Base-by-base conservation (phyloP, 2,888 invertebrate genomes). In the Ophion ellenae region DNA sequence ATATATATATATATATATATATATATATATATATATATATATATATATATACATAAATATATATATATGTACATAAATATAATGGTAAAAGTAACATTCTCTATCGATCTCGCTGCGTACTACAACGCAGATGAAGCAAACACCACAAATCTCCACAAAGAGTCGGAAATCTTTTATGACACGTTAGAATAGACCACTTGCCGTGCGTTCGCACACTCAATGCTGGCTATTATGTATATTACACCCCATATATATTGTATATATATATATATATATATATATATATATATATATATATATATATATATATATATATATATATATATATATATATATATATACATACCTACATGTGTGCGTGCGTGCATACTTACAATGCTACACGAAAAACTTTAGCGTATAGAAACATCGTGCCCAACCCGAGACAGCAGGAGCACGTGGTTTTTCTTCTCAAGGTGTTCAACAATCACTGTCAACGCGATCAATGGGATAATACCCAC, bases 141-240 rank as follows among this genome's bases (percentile, higher is more conserved):
- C 86, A 87, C 81, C 86, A 89, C 85, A 87, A 87, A 88, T 87
- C 90, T 88, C 87, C 88, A 93, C 92, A 93, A 92, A 91, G 93
- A 92, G 89, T 91, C 91, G 92, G 92, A 92, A 93, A 93, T 92
- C 92, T 92, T 93, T 93, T 92, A 92, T 92, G 83, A 86, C 82
- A 89, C 78, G 47, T 82, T 84, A 86, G 81, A 87, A 81, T 83
- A 70, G 86, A 93, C 94, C 93, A 90, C 93, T 93, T 89, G 92
- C 93, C 89, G 93, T 84, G 93, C 92, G 90, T 92, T 92, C 93
- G 92, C 92, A 92, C 93, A 93, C 92, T 91, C 90, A 24, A 67
- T 61, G 63, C 89, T 57, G n/a, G 24, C 61, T 70, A 81, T 81
- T 81, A 75, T 81, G 74, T 59, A 61, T 69, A 69, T 73, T 57